Evolutionary conservation across 2,888 invertebrate species (phyloP).

Genomic region (Acrobasis suavella): DNA sequence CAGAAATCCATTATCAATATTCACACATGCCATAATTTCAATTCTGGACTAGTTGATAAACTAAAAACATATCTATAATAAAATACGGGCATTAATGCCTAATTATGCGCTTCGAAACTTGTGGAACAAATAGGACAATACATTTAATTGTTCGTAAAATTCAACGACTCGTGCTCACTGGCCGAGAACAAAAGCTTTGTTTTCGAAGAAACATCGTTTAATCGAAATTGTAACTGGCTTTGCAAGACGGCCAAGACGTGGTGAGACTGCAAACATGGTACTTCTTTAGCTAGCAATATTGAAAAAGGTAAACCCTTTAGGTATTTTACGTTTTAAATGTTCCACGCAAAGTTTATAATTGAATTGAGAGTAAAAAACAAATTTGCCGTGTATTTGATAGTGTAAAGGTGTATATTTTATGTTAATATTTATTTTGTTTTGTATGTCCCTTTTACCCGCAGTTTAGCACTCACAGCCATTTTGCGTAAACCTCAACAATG

Average conservation of each 20-base stretch:
- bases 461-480: too few relatives aligned
- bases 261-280: slow-evolving; percentile 14
- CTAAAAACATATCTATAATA: background rate
- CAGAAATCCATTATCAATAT: too few relatives aligned
- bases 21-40: too few relatives aligned
- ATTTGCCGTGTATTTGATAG: too few relatives aligned
- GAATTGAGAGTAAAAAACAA: background rate
- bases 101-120: slow-evolving; percentile 6
- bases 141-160: slow-evolving; percentile 44
- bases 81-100: background rate
- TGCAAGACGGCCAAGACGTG: slow-evolving; percentile 31
- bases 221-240: slow-evolving; percentile 30
- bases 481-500: too few relatives aligned
- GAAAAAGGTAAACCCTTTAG: background rate
- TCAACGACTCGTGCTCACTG: slow-evolving; percentile 38
- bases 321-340: background rate
- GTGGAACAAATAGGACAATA: slow-evolving; percentile 34
- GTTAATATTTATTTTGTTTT: too few relatives aligned
- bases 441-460: too few relatives aligned
- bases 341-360: background rate
- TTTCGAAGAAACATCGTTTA: slow-evolving; percentile 37
- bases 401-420: too few relatives aligned
- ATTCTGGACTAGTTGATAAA: too few relatives aligned
- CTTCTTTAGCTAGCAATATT: background rate
- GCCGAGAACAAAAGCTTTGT: slow-evolving; percentile 40